Percentiles rank a stretch among this genome's conserved stretches.
phyloP scores from a whole-genome alignment of 2,113 vertebrate species.

The Zootoca vivipara region DNA sequence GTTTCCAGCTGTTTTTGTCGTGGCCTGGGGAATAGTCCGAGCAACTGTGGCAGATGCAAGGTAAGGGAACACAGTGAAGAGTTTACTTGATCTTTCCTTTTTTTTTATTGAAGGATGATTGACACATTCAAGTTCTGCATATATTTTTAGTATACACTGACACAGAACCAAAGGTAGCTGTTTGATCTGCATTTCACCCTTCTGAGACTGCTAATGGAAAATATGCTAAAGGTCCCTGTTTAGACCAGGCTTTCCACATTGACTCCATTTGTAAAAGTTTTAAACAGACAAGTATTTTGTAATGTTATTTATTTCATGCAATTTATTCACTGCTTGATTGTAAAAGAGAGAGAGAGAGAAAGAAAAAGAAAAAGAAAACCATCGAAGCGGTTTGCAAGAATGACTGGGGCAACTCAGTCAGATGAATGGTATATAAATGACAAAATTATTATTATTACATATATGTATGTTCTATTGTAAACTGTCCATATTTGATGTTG shows the following conservation, averaged over 20 bases:
- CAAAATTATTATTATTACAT: too few species aligned
- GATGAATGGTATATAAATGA: too few species aligned
- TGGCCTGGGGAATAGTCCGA: conserved; percentile 84
- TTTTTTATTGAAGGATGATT: neutral
- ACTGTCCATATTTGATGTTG: too few species aligned
- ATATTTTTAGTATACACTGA: neutral
- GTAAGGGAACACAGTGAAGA: conserved; percentile 65
- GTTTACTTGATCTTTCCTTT: neutral
- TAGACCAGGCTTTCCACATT: neutral
- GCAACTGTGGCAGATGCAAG: conserved; percentile 83
- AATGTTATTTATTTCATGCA: too few species aligned
- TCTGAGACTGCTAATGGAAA: neutral
- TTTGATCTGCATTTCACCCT: neutral
- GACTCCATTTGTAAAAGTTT: neutral
- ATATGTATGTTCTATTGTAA: too few species aligned
- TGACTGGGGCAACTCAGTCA: too few species aligned
- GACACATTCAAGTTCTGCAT: neutral
- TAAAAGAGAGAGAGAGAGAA: too few species aligned
- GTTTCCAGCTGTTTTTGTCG: conserved; percentile 85
- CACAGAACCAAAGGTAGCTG: neutral
- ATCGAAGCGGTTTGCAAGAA: too few species aligned
- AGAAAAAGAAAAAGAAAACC: too few species aligned
- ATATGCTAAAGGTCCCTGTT: neutral
- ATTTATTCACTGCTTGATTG: too few species aligned
- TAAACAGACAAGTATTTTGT: neutral